phyloP scores from a whole-genome alignment of 2,113 vertebrate genomes.

The Cygnus buccinator region DNA sequence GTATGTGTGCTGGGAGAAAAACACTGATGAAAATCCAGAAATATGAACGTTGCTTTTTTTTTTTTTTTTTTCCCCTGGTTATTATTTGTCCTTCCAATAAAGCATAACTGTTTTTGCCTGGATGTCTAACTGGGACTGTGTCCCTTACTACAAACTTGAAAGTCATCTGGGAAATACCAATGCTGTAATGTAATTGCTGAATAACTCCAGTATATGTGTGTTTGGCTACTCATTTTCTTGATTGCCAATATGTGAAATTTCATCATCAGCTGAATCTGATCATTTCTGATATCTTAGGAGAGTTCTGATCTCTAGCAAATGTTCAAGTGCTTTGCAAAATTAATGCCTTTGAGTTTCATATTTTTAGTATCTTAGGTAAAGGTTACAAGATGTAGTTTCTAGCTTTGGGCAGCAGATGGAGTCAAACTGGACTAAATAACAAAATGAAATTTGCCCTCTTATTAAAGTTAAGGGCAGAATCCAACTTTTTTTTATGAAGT shows the following conservation, averaged over 20 bases:
- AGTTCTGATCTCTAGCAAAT: neutral
- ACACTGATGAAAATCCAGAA: neutral
- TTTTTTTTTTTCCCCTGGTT: neutral
- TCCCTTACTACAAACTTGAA: neutral
- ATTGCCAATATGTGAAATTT: neutral
- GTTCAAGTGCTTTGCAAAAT: neutral
- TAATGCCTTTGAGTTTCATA: neutral
- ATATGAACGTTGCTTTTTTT: neutral
- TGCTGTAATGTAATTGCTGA: neutral
- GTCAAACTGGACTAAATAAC: conserved; percentile 1
- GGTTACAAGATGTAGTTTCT: conserved; percentile 15
- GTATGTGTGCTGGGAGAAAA: neutral
- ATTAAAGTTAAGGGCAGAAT: neutral
- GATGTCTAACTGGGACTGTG: neutral
- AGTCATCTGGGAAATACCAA: neutral
- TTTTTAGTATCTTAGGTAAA: neutral
- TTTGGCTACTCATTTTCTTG: neutral
- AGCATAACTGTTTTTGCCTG: neutral
- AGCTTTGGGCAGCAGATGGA: conserved; percentile 45
- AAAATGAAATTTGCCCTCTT: neutral
- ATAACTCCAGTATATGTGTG: neutral
- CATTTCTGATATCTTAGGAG: neutral
- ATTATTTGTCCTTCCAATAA: neutral
- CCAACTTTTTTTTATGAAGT: neutral
- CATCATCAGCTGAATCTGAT: neutral